Evolutionary conservation across 2,113 vertebrate genomes (phyloP), one percentile per base, ranked within the genome.

Genomic region (Apeltes quadracus): DNA sequence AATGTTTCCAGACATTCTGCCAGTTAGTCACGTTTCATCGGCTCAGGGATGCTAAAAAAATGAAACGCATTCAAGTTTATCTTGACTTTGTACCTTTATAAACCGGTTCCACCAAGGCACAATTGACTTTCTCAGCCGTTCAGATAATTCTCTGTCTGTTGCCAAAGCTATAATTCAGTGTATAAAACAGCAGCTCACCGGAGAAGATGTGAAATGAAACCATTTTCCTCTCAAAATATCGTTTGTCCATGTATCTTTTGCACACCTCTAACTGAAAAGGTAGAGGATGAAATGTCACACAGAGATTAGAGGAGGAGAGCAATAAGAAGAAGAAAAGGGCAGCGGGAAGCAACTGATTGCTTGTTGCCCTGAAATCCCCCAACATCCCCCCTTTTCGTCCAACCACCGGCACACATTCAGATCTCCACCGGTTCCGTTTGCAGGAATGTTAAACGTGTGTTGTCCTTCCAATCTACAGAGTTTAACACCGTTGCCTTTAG

Each of bases 391-490:
- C 29, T 29, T 29, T 41, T 25, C 46, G 18, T 65, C 44, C 23
- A 32, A 51, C 57, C 20, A 4, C 20, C 25, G 27, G 23, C 29
- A 54, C 20, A 41, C 16, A 32, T 44, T 69, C 67, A 61, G n/a
- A 73, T 27, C 44, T 27, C 56, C 32, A 18, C 51, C 32, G 51
- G 11, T 48, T 72, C 32, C 34, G 8, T 58, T 48, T 65, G 27
- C 2, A 75, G 63, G 58, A 46, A 41, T 58, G 75, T 69, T 15
- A 39, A 58, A 61, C 18, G 54, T 75, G 61, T 89, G 64, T 84
- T 91, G 73, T 92, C 75, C 76, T 86, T 77, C 80, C 77, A 55
- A 86, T 88, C 83, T 84, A 29, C 93, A 94, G 92, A 78, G 34
- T 76, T 90, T 88, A 90, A 89, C 69, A 85, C 69, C 15, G 48